Evolutionary conservation across 2,113 vertebrate genomes (phyloP), one percentile per base, ranked within the genome.

Genomic region (Platycercus adscitus): DNA sequence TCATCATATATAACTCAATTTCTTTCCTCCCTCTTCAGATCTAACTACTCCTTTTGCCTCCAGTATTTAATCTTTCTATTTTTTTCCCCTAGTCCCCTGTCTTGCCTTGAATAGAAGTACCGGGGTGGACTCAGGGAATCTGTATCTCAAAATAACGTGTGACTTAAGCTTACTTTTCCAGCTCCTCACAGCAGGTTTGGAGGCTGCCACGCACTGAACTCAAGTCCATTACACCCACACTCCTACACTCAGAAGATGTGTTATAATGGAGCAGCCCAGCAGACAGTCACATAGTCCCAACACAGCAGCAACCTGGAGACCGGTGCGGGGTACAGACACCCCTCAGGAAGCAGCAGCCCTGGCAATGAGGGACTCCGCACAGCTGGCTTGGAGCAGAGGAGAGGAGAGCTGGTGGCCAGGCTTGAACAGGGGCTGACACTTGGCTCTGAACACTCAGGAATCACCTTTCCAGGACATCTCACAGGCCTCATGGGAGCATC

Each of bases 121-220:
- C 75, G 61, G 41, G 43, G 31, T 37, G 44, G 24, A 63, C 37
- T 52, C 8, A 3, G 71, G 28, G 23, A 83, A 84, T 56, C n/a
- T 58, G 11, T 83, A 61, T 75, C 56, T 81, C 68, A 89, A 64
- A 91, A 84, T 52, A 63, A 88, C 0, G 0, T 68, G 37, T 84
- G 53, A 60, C 26, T 81, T 81, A 47, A 78, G 46, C 47, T 88
- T 84, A 47, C 50, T 85, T 92, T 86, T 78, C 55, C 58, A 81
- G 46, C 46, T 91, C 56, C 70, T 91, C 47, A 33, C 56, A 79
- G 64, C 53, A 70, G 25, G 53, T 73, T 88, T 72, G 91, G 69
- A 84, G 35, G 60, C 80, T 87, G 55, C 52, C 23, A 9, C 56
- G 47, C 90, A 44, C 25, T 75, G 47, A 91, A 43, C 71, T 70